phyloP scores from a whole-genome alignment of 1,140 invertebrate species.

The Trichonephila clavata region DNA sequence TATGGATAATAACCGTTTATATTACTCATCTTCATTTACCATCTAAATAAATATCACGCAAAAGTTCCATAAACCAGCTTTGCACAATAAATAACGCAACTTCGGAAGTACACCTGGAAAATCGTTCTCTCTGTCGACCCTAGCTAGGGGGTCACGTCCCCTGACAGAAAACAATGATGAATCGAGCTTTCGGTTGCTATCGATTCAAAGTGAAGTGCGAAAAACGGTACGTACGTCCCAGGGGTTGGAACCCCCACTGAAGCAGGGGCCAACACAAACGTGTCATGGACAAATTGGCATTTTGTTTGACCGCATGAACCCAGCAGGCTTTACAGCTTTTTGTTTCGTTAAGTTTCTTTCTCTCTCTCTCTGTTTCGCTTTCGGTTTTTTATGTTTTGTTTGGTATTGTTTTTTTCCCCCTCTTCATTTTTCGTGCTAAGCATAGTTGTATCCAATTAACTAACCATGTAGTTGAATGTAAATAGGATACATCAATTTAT shows the following conservation, averaged over 20 bases:
- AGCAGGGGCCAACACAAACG: conserved; percentile 21
- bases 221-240: conserved; percentile 41
- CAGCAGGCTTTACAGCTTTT: conserved; percentile 18
- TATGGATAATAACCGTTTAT: no score
- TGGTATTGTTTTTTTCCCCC: background rate
- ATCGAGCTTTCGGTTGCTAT: conserved; percentile 36
- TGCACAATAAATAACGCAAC: conserved; percentile 24
- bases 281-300: conserved; percentile 39
- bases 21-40: no score
- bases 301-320: conserved; percentile 32
- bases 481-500: conserved; percentile 29
- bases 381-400: background rate
- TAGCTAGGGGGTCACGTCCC: background rate
- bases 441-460: conserved; percentile 14
- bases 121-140: background rate
- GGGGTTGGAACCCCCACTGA: background rate
- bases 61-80: background rate
- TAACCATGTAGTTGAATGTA: conserved; percentile 35
- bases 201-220: conserved; percentile 43
- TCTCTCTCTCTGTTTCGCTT: background rate
- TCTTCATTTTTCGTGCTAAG: background rate
- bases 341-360: background rate
- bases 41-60: background rate
- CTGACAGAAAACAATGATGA: conserved; percentile 55
- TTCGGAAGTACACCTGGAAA: conserved; percentile 33